Evolutionary conservation across 2,113 vertebrate species (phyloP).

Genomic region (Eolophus roseicapilla): DNA sequence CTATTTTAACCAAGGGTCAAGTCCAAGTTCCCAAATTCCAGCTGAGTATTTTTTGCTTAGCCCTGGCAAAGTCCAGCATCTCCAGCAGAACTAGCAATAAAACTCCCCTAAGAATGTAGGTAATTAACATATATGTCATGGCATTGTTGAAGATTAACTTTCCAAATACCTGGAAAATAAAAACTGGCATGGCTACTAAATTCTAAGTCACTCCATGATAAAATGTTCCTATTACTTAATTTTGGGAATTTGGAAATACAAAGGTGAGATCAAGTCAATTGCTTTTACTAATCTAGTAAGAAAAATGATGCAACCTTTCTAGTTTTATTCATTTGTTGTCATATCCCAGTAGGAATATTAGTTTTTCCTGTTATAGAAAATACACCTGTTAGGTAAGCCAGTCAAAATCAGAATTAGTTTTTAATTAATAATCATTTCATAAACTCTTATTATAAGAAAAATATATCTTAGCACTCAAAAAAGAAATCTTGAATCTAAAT

Average conservation of each 20-base stretch:
- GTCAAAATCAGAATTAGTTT: not conserved
- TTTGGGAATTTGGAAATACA: not conserved
- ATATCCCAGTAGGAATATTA: not conserved
- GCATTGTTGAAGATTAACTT: not conserved
- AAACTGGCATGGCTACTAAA: not conserved
- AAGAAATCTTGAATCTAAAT: not conserved
- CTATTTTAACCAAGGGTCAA: not conserved
- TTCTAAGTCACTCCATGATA: not conserved
- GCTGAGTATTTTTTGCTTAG: not conserved
- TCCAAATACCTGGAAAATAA: not conserved
- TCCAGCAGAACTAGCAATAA: not conserved
- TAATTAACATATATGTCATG: not conserved
- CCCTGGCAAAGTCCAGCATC: not conserved
- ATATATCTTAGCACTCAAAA: not conserved
- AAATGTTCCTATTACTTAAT: not conserved
- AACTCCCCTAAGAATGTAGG: not conserved
- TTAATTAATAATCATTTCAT: not conserved
- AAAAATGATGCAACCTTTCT: not conserved
- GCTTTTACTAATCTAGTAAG: not conserved
- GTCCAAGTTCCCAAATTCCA: not conserved
- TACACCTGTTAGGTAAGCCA: not conserved
- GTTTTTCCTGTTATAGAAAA: not conserved
- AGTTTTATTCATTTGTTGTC: not conserved
- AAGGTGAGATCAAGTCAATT: not conserved
- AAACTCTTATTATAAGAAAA: not conserved